Evolutionary conservation across 2,113 vertebrate genomes (phyloP).

Genomic region (Dendrocopos noguchii): DNA sequence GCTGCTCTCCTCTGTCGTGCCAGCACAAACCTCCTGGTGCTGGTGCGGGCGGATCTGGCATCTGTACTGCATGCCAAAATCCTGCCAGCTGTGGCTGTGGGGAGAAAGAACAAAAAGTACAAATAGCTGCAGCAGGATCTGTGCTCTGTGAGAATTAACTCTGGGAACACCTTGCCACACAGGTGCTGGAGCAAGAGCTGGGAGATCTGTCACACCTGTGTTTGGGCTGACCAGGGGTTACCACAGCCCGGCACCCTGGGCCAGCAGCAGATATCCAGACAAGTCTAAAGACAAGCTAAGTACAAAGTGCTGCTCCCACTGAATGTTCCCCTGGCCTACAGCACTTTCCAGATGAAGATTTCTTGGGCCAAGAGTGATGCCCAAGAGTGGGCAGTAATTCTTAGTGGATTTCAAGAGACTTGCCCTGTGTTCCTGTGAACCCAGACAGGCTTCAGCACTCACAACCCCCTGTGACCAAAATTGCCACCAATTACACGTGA

Average conservation of each 20-base stretch:
- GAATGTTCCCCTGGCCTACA: not conserved
- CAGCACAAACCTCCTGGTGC: not conserved
- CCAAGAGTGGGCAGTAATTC: not conserved
- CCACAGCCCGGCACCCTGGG: not conserved
- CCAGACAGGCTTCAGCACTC: not conserved
- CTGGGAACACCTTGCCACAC: not conserved
- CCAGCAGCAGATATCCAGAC: not conserved
- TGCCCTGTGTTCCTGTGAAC: not conserved
- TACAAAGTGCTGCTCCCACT: not conserved
- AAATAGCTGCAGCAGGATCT: not conserved
- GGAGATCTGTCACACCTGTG: not conserved
- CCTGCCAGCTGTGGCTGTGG: accelerated
- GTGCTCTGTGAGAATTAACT: not conserved
- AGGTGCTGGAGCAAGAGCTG: not conserved
- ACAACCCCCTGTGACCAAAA: not conserved
- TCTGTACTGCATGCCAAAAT: not conserved
- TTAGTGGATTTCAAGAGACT: not conserved
- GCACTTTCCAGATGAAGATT: not conserved
- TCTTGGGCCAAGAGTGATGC: not conserved
- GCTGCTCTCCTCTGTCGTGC: not conserved
- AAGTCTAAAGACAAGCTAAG: not conserved
- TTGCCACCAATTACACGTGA: not conserved
- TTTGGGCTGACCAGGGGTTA: not conserved
- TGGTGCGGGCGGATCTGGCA: not conserved
- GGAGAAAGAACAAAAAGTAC: not conserved